phyloP scores from a whole-genome alignment of 2,888 invertebrate species.

The Invenusta paracnida region DNA sequence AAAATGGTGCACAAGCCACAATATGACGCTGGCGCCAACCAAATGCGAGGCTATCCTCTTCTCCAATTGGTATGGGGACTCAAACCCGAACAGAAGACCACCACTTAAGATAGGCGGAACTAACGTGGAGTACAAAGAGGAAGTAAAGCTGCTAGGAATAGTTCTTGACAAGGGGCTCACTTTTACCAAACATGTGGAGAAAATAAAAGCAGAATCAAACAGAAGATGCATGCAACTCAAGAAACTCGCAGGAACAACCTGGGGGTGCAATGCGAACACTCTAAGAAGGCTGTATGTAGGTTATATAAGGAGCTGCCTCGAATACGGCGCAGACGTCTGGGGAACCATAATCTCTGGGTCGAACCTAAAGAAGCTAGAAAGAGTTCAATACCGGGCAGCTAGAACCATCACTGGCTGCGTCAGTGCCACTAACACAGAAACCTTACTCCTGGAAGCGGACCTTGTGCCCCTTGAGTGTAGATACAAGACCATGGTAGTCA shows the following conservation, averaged over 20 bases:
- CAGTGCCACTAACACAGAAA: neutral
- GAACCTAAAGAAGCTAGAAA: neutral
- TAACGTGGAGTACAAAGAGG: neutral
- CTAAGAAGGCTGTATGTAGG: neutral
- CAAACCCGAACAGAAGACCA: neutral
- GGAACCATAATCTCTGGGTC: neutral
- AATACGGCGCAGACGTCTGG: neutral
- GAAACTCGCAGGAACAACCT: neutral
- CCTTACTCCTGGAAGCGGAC: neutral
- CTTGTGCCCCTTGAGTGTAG: neutral
- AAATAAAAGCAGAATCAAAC: neutral
- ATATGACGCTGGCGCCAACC: neutral
- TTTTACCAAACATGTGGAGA: neutral
- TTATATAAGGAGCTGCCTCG: neutral
- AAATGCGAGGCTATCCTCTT: neutral
- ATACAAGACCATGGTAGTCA: neutral
- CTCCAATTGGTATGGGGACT: neutral
- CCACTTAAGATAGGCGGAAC: neutral
- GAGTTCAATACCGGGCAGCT: neutral
- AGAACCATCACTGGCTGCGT: neutral
- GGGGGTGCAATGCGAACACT: slow-evolving; percentile 14
- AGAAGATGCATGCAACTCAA: slow-evolving; percentile 9
- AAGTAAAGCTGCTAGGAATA: neutral
- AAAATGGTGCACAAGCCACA: neutral
- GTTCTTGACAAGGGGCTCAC: slow-evolving; percentile 13